Conservation (phyloP, 2,888 invertebrate species). For the Gordius sp. region DNA sequence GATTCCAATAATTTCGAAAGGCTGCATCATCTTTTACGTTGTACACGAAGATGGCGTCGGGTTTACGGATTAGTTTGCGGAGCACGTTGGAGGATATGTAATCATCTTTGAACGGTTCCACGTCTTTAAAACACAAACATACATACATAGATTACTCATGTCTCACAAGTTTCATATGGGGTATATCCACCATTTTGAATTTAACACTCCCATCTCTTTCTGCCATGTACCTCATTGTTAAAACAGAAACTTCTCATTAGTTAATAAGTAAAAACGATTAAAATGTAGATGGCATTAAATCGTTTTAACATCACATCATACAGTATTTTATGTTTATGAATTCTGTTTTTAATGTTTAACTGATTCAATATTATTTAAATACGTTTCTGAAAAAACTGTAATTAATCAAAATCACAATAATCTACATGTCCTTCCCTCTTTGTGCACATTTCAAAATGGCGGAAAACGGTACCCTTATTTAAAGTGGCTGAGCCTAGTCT, state of each 20-base stretch:
- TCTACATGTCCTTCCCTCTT: too few relatives aligned
- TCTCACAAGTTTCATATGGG: too few relatives aligned
- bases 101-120: neutral
- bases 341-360: neutral
- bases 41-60: neutral
- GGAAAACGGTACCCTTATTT: too few relatives aligned
- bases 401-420: neutral
- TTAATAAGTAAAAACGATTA: neutral
- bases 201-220: too few relatives aligned
- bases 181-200: too few relatives aligned
- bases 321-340: neutral
- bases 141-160: too few relatives aligned
- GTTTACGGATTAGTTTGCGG: neutral
- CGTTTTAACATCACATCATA: neutral
- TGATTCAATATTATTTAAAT: neutral
- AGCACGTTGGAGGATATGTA: constrained; percentile 10
- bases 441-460: too few relatives aligned
- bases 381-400: neutral
- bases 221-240: too few relatives aligned
- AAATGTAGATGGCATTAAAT: neutral
- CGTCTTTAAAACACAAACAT: too few relatives aligned
- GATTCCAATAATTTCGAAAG: constrained; percentile 5
- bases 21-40: neutral
- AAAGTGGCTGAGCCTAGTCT: too few relatives aligned
- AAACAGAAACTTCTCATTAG: too few relatives aligned